Evolutionary conservation across 2,888 invertebrate species (phyloP).

Genomic region (Brenthis daphne): DNA sequence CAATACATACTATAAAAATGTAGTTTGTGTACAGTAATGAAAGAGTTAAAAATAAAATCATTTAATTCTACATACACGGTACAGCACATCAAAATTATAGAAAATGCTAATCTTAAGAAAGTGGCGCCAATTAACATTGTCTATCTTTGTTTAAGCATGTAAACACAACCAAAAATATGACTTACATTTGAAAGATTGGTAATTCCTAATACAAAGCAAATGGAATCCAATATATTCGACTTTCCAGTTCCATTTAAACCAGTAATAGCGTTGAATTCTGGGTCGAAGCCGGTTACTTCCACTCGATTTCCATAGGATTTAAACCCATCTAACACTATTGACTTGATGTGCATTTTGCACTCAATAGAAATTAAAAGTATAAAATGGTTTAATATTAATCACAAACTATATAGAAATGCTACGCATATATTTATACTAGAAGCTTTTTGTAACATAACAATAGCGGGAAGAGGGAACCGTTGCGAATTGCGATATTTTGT

Average conservation of each 20-base stretch:
- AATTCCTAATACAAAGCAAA: constrained; percentile 98
- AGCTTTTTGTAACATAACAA: constrained; percentile 41
- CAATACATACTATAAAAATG: not conserved
- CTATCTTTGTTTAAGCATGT: not conserved
- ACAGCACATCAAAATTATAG: not conserved
- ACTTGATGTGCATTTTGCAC: constrained; percentile 93
- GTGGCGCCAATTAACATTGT: too few species aligned
- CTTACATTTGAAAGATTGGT: constrained; percentile 94
- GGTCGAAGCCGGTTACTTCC: constrained; percentile 95
- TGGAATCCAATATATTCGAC: constrained; percentile 98
- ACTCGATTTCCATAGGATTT: constrained; percentile 98
- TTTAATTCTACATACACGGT: not conserved
- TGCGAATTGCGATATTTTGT: constrained; percentile 31
- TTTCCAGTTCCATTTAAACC: constrained; percentile 99
- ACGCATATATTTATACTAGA: not conserved
- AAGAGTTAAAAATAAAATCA: not conserved
- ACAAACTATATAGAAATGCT: too few species aligned
- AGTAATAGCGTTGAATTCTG: constrained; percentile 98
- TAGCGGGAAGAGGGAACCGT: constrained; percentile 34
- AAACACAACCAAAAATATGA: constrained; percentile 32
- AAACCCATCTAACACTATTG: constrained; percentile 96
- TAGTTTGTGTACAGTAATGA: not conserved
- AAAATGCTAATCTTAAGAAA: not conserved
- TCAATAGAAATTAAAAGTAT: constrained; percentile 19
- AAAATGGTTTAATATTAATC: not conserved